phyloP scores from a whole-genome alignment of 2,888 invertebrate genomes.

The Lasioglossum villosulum region DNA sequence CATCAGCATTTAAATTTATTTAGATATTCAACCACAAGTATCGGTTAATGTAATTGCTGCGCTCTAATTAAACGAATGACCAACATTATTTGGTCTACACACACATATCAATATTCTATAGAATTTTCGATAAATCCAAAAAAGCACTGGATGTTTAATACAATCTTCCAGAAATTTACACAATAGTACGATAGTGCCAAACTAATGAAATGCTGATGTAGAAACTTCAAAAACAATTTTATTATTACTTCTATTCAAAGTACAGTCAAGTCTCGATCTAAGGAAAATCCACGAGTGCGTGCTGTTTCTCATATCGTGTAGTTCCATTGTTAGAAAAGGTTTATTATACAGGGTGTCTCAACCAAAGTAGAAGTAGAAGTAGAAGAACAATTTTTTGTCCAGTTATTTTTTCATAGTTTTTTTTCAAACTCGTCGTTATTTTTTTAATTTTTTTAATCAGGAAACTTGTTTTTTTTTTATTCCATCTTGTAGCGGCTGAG shows the following conservation, averaged over 20 bases:
- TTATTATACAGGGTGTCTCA: too few species aligned
- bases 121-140: background rate
- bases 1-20: constrained; percentile 29
- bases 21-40: constrained; percentile 1
- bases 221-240: background rate
- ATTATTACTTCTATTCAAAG: background rate
- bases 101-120: background rate
- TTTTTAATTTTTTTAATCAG: too few species aligned
- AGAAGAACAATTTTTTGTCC: too few species aligned
- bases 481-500: too few species aligned
- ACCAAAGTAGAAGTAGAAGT: too few species aligned
- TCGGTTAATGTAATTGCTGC: constrained; percentile 18
- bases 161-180: background rate
- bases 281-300: too few species aligned
- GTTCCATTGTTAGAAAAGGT: too few species aligned
- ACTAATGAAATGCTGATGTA: background rate
- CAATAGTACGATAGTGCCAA: background rate
- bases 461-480: too few species aligned
- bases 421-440: too few species aligned
- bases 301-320: too few species aligned
- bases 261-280: background rate
- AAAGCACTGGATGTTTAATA: background rate
- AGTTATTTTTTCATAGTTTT: too few species aligned
- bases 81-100: background rate
- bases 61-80: constrained; percentile 23